phyloP scores from a whole-genome alignment of 1,140 invertebrate species.

The Cryptotermes secundus region DNA sequence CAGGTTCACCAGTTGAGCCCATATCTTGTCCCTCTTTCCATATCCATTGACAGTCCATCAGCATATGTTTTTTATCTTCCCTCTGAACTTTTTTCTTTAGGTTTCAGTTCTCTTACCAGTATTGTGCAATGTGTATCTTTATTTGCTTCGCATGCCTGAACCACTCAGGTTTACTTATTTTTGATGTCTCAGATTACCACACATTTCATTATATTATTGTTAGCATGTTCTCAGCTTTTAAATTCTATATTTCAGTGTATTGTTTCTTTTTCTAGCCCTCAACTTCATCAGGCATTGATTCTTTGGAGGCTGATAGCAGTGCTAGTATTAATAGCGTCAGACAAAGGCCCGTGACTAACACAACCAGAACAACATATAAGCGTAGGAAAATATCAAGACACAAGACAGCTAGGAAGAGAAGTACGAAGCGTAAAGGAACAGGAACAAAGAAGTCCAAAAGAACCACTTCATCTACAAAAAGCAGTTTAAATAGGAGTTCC shows the following conservation, averaged over 20 bases:
- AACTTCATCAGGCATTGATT: constrained; percentile 52
- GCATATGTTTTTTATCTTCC: too few relatives aligned
- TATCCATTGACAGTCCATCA: too few relatives aligned
- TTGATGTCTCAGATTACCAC: too few relatives aligned
- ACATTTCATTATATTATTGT: neutral
- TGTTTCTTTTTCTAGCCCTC: constrained; percentile 46
- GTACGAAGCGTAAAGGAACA: constrained; percentile 39
- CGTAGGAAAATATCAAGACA: constrained; percentile 9
- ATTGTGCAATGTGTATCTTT: too few relatives aligned
- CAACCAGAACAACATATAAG: neutral
- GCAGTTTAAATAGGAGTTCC: neutral
- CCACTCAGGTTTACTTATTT: too few relatives aligned
- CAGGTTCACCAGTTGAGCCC: too few relatives aligned
- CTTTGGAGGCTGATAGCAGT: constrained; percentile 25
- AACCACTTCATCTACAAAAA: neutral
- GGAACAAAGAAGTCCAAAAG: constrained; percentile 45
- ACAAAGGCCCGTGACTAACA: neutral
- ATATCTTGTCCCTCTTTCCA: too few relatives aligned
- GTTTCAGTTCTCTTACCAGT: too few relatives aligned
- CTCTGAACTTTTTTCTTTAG: too few relatives aligned
- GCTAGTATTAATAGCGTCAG: neutral
- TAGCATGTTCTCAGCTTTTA: too few relatives aligned
- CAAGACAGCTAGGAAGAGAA: constrained; percentile 37
- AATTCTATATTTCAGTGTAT: neutral
- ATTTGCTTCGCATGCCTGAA: too few relatives aligned